Evolutionary conservation across 1,140 invertebrate species (phyloP).

Genomic region (Phenacoccus solenopsis): DNA sequence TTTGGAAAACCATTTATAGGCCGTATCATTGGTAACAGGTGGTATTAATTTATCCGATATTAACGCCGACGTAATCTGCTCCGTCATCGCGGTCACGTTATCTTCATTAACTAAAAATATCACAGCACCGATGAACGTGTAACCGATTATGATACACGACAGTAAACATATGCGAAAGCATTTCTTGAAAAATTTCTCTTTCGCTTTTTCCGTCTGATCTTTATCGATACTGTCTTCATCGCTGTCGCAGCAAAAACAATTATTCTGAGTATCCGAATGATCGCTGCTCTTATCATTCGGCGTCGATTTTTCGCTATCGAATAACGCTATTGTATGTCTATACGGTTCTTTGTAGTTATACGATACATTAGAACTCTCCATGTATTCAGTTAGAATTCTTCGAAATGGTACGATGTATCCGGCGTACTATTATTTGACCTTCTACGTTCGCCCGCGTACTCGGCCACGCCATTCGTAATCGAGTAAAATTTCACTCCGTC

Average conservation of each 20-base stretch:
- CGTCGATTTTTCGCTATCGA: not conserved
- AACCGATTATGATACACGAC: slow-evolving; percentile 71
- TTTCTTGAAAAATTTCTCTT: slow-evolving; percentile 48
- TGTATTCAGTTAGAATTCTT: not conserved
- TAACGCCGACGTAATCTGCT: slow-evolving; percentile 24
- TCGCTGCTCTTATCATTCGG: not conserved
- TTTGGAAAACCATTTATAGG: slow-evolving; percentile 24
- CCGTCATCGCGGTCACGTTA: slow-evolving; percentile 35
- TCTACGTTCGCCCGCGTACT: too few relatives aligned
- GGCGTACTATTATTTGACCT: too few relatives aligned
- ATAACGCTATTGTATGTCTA: not conserved
- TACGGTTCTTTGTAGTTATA: slow-evolving; percentile 4
- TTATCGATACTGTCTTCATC: slow-evolving; percentile 32
- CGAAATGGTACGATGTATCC: too few relatives aligned
- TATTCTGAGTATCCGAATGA: not conserved
- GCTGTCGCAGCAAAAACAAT: slow-evolving; percentile 47
- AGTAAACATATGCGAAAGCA: slow-evolving; percentile 78
- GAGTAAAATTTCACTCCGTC: too few relatives aligned
- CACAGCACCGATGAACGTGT: slow-evolving; percentile 81
- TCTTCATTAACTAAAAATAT: slow-evolving; percentile 85
- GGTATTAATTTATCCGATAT: slow-evolving; percentile 27
- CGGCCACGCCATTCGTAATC: too few relatives aligned
- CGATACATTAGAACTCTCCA: not conserved
- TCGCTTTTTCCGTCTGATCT: slow-evolving; percentile 46
- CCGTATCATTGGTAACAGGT: slow-evolving; percentile 30